These are phyloP conservation scores for Orestias chungarensis DNA, from an alignment of 2,797 vertebrate genomes.

Conservation along the genomic window DNA sequence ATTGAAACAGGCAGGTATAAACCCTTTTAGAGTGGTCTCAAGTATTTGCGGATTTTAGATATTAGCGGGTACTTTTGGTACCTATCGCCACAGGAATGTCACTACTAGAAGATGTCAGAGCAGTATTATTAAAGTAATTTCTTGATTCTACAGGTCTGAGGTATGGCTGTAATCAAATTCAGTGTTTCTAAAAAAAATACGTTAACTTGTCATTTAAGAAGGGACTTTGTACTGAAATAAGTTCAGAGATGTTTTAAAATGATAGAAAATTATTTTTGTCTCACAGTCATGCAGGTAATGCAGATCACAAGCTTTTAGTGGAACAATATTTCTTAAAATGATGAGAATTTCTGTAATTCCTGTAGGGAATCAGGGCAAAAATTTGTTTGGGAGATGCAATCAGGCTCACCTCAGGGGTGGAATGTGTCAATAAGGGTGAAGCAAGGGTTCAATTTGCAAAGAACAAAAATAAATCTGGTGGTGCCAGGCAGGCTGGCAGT, in stretches of 20 bases:
- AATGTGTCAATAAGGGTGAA: constrained; percentile 78
- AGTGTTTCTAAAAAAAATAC: background rate
- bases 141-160: background rate
- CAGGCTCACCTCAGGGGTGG: constrained; percentile 68
- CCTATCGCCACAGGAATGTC: too few relatives aligned
- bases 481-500: constrained; percentile 80
- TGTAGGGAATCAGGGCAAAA: constrained; percentile 30
- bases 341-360: constrained; percentile 8
- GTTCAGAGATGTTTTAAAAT: background rate
- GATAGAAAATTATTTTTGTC: background rate
- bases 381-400: constrained; percentile 55
- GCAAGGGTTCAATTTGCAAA: constrained; percentile 75
- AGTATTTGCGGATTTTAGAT: too few relatives aligned
- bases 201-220: too few relatives aligned
- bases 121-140: background rate
- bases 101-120: background rate
- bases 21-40: too few relatives aligned
- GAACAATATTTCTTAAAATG: background rate
- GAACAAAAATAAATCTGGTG: constrained; percentile 77
- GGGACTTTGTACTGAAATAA: too few relatives aligned
- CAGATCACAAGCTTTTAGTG: background rate
- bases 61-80: too few relatives aligned
- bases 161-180: background rate
- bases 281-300: background rate
- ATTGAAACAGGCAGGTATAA: too few relatives aligned